Evolutionary conservation across 2,113 vertebrate genomes (phyloP).

Genomic region (Scomber scombrus): DNA sequence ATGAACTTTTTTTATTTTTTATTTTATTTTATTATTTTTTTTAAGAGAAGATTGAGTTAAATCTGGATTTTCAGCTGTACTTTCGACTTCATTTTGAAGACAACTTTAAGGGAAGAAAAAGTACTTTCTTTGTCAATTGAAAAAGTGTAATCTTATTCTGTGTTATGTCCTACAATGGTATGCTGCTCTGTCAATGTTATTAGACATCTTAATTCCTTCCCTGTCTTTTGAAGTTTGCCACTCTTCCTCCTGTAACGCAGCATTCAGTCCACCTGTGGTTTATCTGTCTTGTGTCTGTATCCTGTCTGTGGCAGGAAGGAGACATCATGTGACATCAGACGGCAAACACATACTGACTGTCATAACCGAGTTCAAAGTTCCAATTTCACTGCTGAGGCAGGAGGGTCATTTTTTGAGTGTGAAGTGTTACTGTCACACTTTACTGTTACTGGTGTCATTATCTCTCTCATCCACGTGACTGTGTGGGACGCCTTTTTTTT

Average conservation of each 20-base stretch:
- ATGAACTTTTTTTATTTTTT: neutral
- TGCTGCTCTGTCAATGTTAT: neutral
- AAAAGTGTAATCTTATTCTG: neutral
- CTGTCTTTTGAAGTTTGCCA: constrained; percentile 18
- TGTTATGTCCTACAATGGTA: neutral
- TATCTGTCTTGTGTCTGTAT: constrained; percentile 29
- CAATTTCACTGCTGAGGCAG: constrained; percentile 27
- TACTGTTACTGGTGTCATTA: neutral
- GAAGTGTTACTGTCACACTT: neutral
- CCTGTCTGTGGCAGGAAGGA: constrained; percentile 41
- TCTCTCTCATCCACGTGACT: neutral
- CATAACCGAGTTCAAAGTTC: constrained; percentile 44
- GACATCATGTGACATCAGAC: constrained; percentile 30
- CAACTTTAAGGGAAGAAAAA: neutral
- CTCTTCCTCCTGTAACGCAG: neutral
- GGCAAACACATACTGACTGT: constrained; percentile 21
- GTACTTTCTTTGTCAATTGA: neutral
- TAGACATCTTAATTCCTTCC: constrained; percentile 1
- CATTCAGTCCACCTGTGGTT: constrained; percentile 31
- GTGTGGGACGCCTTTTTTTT: neutral
- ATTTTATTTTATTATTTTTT: neutral
- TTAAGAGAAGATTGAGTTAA: neutral
- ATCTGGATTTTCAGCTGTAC: constrained; percentile 23
- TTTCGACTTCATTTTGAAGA: neutral
- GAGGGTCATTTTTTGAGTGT: constrained; percentile 24